Evolutionary conservation across 2,888 invertebrate species (phyloP).

Genomic region (Euplexia lucipara): DNA sequence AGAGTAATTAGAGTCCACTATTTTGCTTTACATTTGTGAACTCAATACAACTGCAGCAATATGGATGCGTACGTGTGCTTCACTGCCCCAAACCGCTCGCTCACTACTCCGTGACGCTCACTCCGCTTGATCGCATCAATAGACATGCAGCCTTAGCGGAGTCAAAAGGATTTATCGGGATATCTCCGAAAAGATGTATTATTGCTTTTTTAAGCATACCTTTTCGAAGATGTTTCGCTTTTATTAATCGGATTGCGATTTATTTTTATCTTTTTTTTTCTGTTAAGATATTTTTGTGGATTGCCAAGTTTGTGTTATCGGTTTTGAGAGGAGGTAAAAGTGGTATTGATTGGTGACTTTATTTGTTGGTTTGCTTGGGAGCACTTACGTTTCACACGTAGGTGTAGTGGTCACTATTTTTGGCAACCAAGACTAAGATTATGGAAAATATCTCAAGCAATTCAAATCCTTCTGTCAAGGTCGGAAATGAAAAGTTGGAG

Average conservation of each 20-base stretch:
- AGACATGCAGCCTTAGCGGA: neutral
- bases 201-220: constrained; percentile 24
- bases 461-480: too few relatives aligned
- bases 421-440: too few relatives aligned
- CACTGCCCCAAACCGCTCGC: too few relatives aligned
- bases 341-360: too few relatives aligned
- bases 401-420: too few relatives aligned
- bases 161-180: constrained; percentile 28
- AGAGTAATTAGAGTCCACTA: too few relatives aligned
- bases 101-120: neutral
- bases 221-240: constrained; percentile 11
- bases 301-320: neutral
- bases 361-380: too few relatives aligned
- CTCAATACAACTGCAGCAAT: neutral
- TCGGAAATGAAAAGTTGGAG: too few relatives aligned
- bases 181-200: constrained; percentile 20
- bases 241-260: constrained; percentile 18
- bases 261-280: constrained; percentile 3
- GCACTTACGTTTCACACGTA: too few relatives aligned
- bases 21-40: too few relatives aligned
- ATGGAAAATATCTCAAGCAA: too few relatives aligned
- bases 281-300: neutral
- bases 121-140: neutral
- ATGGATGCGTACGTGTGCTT: too few relatives aligned
- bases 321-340: neutral